Conservation (phyloP, 2,888 invertebrate species). For the Cerceris ruficornis region DNA sequence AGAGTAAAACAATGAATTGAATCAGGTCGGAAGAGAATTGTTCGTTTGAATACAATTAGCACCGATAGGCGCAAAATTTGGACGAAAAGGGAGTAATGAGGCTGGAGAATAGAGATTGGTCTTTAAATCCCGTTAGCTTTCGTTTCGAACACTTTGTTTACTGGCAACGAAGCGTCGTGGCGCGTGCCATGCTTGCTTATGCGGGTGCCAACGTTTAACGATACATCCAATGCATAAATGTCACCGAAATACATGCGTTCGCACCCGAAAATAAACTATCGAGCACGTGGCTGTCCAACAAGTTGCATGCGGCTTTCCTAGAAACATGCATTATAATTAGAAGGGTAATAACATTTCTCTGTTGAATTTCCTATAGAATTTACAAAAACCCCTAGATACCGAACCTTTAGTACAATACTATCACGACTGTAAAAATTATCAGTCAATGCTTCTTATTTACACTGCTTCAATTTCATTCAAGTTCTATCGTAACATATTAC, state of each 20-base stretch:
- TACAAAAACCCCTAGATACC: too few relatives aligned
- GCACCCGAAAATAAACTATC: conserved; percentile 33
- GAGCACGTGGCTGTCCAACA: conserved; percentile 26
- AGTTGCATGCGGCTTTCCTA: neutral
- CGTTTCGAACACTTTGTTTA: conserved; percentile 55
- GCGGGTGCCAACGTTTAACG: conserved; percentile 64
- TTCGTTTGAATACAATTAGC: too few relatives aligned
- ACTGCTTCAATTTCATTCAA: too few relatives aligned
- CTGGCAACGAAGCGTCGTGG: conserved; percentile 58
- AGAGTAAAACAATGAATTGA: too few relatives aligned
- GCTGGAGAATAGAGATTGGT: conserved; percentile 61
- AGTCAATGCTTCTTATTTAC: too few relatives aligned
- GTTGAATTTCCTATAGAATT: too few relatives aligned
- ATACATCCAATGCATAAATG: conserved; percentile 39
- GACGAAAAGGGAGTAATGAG: conserved; percentile 49
- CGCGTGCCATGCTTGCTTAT: conserved; percentile 70
- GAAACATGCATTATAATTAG: neutral
- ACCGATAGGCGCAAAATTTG: neutral
- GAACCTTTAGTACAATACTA: too few relatives aligned
- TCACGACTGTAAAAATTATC: too few relatives aligned
- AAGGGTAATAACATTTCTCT: too few relatives aligned
- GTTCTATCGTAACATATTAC: too few relatives aligned
- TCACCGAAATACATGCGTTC: conserved; percentile 32
- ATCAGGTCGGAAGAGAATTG: too few relatives aligned
- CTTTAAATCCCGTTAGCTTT: conserved; percentile 78